These are phyloP conservation scores for Decapterus maruadsi DNA, from an alignment of 2,797 vertebrate species.

Conservation along the genomic window DNA sequence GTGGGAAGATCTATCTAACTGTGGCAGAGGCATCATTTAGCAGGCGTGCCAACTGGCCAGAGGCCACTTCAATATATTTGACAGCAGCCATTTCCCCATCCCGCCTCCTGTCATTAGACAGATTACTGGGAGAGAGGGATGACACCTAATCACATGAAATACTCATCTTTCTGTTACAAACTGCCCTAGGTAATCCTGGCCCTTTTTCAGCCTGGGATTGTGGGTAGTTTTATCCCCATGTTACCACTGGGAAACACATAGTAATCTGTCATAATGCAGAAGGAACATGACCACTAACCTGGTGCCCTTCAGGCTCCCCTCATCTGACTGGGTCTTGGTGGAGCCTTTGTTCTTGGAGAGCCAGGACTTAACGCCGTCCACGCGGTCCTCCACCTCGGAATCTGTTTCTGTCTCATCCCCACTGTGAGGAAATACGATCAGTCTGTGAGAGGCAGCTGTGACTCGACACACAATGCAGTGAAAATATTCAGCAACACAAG, in stretches of 20 bases:
- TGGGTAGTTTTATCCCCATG: constrained; percentile 48
- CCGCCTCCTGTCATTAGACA: constrained; percentile 81
- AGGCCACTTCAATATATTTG: constrained; percentile 84
- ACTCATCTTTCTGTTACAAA: constrained; percentile 73
- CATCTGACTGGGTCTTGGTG: constrained; percentile 91
- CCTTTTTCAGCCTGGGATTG: constrained; percentile 52
- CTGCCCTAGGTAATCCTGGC: constrained; percentile 63
- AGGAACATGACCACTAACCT: constrained; percentile 87
- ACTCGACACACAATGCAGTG: not conserved
- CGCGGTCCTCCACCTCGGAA: constrained; percentile 96
- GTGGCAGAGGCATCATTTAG: constrained; percentile 77
- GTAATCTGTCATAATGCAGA: constrained; percentile 63
- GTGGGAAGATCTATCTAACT: constrained; percentile 74
- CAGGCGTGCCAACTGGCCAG: constrained; percentile 82
- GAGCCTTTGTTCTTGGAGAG: constrained; percentile 96
- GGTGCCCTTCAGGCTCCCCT: constrained; percentile 92
- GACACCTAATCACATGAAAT: constrained; percentile 82
- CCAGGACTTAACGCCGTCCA: constrained; percentile 97
- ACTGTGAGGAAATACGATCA: constrained; percentile 75
- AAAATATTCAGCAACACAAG: constrained; percentile 25
- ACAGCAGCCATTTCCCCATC: constrained; percentile 76
- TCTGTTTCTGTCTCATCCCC: constrained; percentile 94
- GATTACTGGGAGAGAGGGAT: constrained; percentile 77
- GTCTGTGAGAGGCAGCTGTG: not conserved
- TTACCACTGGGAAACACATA: constrained; percentile 38